Evolutionary conservation across 2,888 invertebrate species (phyloP).

Genomic region (Liodrosophila aerea): DNA sequence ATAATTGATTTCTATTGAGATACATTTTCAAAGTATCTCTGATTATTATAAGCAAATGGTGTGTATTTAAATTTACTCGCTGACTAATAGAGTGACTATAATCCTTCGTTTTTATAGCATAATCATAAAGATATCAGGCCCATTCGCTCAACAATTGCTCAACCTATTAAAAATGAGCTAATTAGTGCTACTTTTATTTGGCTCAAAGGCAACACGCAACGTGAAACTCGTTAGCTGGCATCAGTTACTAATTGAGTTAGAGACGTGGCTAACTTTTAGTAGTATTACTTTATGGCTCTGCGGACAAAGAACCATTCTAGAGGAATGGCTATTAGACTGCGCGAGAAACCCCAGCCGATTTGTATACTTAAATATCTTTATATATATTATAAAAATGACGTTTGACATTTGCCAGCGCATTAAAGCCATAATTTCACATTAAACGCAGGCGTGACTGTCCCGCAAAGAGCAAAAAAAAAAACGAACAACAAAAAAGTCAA

Average conservation of each 20-base stretch:
- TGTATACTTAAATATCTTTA: conserved; percentile 13
- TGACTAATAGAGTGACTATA: no score
- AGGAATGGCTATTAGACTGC: conserved; percentile 47
- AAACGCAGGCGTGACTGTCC: conserved; percentile 70
- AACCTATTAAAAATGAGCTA: conserved; percentile 3
- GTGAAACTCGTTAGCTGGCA: conserved; percentile 7
- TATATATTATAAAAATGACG: conserved; percentile 29
- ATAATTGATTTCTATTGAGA: no score
- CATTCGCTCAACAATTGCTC: no score
- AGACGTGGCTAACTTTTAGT: conserved; percentile 2
- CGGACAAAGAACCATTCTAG: conserved; percentile 17
- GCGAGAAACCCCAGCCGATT: conserved; percentile 31
- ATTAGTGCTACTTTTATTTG: conserved; percentile 5
- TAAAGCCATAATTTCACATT: conserved; percentile 74
- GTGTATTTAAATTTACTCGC: no score
- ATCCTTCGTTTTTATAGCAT: no score
- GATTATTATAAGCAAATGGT: no score
- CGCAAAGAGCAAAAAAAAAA: conserved; percentile 12
- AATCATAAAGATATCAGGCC: no score
- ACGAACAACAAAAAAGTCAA: no score
- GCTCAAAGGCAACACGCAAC: conserved; percentile 3
- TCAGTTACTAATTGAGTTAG: conserved; percentile 23
- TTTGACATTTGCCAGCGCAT: conserved; percentile 54
- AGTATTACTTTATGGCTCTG: conserved; percentile 10
- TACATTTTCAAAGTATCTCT: no score